Base-by-base conservation (phyloP, 2,113 vertebrate genomes). In the Dasypus novemcinctus region DNA sequence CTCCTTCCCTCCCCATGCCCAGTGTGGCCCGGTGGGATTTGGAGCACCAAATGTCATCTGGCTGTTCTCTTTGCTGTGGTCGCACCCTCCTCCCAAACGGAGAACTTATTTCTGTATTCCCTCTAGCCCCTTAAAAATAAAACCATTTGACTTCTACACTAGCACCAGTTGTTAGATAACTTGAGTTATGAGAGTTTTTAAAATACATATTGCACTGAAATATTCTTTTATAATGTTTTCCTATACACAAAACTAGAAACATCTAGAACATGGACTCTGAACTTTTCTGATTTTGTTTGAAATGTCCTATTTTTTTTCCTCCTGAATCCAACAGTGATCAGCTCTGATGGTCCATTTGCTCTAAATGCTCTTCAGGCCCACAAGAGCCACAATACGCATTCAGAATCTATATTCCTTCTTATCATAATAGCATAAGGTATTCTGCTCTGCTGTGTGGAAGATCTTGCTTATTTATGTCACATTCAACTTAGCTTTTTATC, bases 211-310 rank as follows among this genome's bases (percentile, higher is more conserved):
- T 54, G 3, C 90, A n/a, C 25, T 74, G 27, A 81, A 75, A 87
- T 95, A 54, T 57, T 88, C 4, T 85, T 94, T 52, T 52, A 38
- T 75, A 95, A 57, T 80, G 23, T 88, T 54, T 91, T 76, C 27
- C 21, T 5, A 21, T 33, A 43, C 5, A 93, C 27, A 93, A 52
- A 89, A 79, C 52, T n/a, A 25, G 52, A 91, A 93, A 43, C 74
- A 9, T 78, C 17, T 93, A 57, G 41, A 71, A 7, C 15, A 1
- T 43, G 49, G 68, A 74, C 43, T 23, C 27, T 59, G 66, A 64
- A 49, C 21, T 17, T n/a, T 66, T 86, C 46, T 90, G 20, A 2
- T 23, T 79, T 54, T 82, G 25, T 93, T 84, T 95, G 78, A 31
- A 72, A 83, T 57, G 63, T 41, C 38, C 46, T 94, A 20, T 4